Evolutionary conservation across 2,888 invertebrate species (phyloP), one percentile per base, ranked within the genome.

Genomic region (Strigamia crassipes): DNA sequence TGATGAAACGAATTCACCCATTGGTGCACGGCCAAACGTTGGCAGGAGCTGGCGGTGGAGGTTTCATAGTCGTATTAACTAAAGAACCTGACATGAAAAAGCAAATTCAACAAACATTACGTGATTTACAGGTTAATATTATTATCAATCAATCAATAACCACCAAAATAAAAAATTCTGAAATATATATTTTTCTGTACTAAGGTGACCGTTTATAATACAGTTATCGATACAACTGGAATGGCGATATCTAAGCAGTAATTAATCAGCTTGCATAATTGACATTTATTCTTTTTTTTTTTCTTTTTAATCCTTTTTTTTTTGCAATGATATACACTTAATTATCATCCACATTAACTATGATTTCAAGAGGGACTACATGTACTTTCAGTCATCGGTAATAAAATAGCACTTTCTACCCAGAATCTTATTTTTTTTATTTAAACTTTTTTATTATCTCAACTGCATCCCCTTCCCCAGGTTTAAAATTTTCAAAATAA

Each of bases 21-120:
- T 85, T 86, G 82, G 84, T 86, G 27, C 83, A 85, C 23, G 88
- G 88, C 12, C 86, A 86, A 84, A 86, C 86, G 81, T 84, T 88
- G 85, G 88, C 88, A 0, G 89, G 89, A 1, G 89, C 89, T 6
- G 89, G 89, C 1, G 89, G 89, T 2, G 89, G 89, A 0, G 89
- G 89, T 10, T 89, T 88, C 84, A 83, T 88, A 84, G 86, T 87
- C 84, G 85, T 87, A 41, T 85, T 88, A 81, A 85, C 87, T 81
- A 86, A 86, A 82, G 85, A 88, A 83, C 81, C 86, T 27, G 27
- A 85, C 51, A 27, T n/a, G 61, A 46, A 80, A n/a, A 21, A 6
- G 15, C 42, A 31, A 56, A 56, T 80, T 27, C 8, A 13, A 15
- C n/a, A 46, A 12, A 13, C 21, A n/a, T 79, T 79, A 38, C 41